Conservation (phyloP, 2,113 vertebrate genomes). For the Podilymbus podiceps region DNA sequence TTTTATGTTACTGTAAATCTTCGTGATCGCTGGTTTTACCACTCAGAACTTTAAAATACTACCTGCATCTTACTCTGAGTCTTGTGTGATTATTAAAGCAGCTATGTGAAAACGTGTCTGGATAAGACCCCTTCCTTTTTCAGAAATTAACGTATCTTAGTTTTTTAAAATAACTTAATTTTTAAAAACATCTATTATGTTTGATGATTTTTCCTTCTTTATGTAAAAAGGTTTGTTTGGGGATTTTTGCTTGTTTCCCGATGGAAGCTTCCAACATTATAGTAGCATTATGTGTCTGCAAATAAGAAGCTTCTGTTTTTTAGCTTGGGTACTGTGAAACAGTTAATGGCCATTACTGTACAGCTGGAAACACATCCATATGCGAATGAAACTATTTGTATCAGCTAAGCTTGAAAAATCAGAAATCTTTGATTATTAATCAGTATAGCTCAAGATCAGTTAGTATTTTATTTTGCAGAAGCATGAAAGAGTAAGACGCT, state of each 20-base stretch:
- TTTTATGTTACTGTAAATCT: slow-evolving; percentile 48
- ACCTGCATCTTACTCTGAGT: background rate
- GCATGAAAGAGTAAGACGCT: slow-evolving; percentile 18
- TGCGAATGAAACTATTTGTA: slow-evolving; percentile 69
- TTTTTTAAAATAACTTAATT: slow-evolving; percentile 9
- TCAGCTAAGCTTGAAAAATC: slow-evolving; percentile 59
- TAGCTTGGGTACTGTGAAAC: slow-evolving; percentile 41
- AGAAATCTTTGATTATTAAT: slow-evolving; percentile 53
- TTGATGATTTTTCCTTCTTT: background rate
- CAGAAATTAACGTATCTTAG: slow-evolving; percentile 8
- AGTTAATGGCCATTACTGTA: slow-evolving; percentile 66
- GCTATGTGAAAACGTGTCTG: background rate
- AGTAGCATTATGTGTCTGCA: slow-evolving; percentile 2
- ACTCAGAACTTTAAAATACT: slow-evolving; percentile 52
- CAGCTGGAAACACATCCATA: slow-evolving; percentile 61
- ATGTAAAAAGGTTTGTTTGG: background rate
- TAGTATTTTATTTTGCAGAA: slow-evolving; percentile 65
- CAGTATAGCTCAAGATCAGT: slow-evolving; percentile 59
- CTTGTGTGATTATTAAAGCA: background rate
- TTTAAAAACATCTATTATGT: background rate
- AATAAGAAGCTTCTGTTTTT: slow-evolving; percentile 32
- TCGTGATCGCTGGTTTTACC: background rate
- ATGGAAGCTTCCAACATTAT: slow-evolving; percentile 1
- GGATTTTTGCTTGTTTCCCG: background rate
- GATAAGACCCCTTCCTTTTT: background rate